Evolutionary conservation across 2,113 vertebrate genomes (phyloP).

Genomic region (Paramisgurnus dabryanus): DNA sequence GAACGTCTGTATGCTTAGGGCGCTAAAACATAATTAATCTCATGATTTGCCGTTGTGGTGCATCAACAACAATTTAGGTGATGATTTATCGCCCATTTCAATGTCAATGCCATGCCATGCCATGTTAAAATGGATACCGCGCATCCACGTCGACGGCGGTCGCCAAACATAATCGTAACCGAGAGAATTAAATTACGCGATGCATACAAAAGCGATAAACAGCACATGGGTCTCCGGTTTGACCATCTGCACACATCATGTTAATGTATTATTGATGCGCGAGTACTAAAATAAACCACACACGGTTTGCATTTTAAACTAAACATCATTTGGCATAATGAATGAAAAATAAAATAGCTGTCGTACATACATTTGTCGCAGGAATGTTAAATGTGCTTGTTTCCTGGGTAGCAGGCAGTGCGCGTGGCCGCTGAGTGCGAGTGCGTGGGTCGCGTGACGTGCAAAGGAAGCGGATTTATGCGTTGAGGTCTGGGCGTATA

Average conservation of each 20-base stretch:
- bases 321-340: neutral
- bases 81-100: neutral
- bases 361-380: slow-evolving; percentile 55
- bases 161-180: neutral
- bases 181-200: neutral
- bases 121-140: neutral
- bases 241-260: neutral
- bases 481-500: neutral
- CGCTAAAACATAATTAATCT: neutral
- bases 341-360: neutral
- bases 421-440: neutral
- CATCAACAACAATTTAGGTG: neutral
- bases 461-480: slow-evolving; percentile 24
- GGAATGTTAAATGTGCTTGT: slow-evolving; percentile 16
- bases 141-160: neutral
- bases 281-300: neutral
- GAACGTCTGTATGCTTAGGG: neutral
- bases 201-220: slow-evolving; percentile 6
- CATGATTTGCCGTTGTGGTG: neutral
- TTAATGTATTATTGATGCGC: neutral
- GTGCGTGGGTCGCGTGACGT: neutral
- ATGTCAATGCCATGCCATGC: neutral
- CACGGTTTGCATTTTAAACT: no score
- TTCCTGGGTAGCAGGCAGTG: slow-evolving; percentile 17
- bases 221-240: neutral